Conservation (phyloP, 2,113 vertebrate genomes). For the Hiodon tergisus region DNA sequence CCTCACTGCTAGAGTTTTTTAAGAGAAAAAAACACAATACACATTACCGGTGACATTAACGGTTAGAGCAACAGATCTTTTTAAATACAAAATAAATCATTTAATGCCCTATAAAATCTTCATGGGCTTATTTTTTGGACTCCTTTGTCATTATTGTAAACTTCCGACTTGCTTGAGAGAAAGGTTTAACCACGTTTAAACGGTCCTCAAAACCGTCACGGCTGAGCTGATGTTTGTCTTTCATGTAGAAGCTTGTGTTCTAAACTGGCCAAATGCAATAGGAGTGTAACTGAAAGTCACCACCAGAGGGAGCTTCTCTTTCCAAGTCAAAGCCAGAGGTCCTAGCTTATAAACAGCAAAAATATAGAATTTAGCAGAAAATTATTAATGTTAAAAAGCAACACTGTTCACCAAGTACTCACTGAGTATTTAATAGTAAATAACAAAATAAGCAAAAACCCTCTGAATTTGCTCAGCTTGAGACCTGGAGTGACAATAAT, state of each 20-base stretch:
- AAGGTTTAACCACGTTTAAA: not conserved
- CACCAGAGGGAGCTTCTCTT: constrained; percentile 4
- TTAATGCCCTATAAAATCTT: not conserved
- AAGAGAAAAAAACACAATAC: too few species aligned
- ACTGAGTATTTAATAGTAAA: too few species aligned
- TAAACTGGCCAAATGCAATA: not conserved
- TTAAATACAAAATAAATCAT: not conserved
- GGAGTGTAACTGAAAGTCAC: not conserved
- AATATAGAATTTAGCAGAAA: not conserved
- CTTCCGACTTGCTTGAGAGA: not conserved
- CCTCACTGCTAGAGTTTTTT: too few species aligned
- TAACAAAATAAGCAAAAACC: too few species aligned
- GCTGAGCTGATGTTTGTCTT: not conserved
- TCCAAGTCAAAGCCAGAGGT: not conserved
- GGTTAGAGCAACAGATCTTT: too few species aligned
- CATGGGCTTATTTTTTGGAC: not conserved
- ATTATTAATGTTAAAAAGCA: too few species aligned
- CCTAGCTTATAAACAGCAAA: not conserved
- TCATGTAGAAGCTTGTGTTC: not conserved
- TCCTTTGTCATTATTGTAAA: not conserved
- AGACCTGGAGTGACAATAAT: not conserved
- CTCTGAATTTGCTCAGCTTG: too few species aligned
- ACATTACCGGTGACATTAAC: too few species aligned
- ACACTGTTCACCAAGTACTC: too few species aligned
- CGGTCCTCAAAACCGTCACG: not conserved